Base-by-base conservation (phyloP, 2,888 invertebrate genomes). In the Ariolimax columbianus region DNA sequence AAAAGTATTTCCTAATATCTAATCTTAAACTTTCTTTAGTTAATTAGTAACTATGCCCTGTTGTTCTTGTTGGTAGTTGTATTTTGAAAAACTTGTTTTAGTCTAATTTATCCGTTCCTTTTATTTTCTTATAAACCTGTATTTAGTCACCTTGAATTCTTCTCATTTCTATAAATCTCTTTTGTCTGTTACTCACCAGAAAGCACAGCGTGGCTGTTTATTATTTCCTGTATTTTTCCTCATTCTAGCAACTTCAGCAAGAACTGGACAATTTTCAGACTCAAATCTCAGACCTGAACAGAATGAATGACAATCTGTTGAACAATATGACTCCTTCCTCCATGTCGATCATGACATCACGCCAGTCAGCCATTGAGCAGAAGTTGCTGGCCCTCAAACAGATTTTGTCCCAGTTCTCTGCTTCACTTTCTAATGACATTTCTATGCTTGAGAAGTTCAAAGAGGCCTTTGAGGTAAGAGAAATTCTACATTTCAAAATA, bases 221-320 rank as follows among this genome's bases (percentile, higher is more conserved):
- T 47, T 47, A 14, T 14, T 9, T 9, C 47, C 47, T 47, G 47
- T 47, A 47, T 47, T 77, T 33, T 38, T 59, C 19, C n/a, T 0
- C 23, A 17, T 66, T 66, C 23, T 33, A 93, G 93, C 87, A 89
- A 26, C 88, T 93, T 2, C 90, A 90, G 82, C 81, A 83, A 77
- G 92, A 93, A 40, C 83, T 93, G 47, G 92, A 93, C 70, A 86
- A 88, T 73, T 90, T 90, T 88, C 91, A 91, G 80, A 85, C 87
- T 14, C 89, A 90, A 79, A 87, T 93, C 73, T 88, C 89, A 30
- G 84, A 87, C 33, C 94, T 98, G 43, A 96, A 90, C 77, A 84
- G 89, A 36, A 88, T 92, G 70, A 91, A 92, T 87, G 92, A 92
- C 86, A 88, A 89, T 77, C 89, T 93, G 77, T 91, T 91, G n/a